Conservation (phyloP, 2,888 invertebrate genomes). For the Cordilura impudica region DNA sequence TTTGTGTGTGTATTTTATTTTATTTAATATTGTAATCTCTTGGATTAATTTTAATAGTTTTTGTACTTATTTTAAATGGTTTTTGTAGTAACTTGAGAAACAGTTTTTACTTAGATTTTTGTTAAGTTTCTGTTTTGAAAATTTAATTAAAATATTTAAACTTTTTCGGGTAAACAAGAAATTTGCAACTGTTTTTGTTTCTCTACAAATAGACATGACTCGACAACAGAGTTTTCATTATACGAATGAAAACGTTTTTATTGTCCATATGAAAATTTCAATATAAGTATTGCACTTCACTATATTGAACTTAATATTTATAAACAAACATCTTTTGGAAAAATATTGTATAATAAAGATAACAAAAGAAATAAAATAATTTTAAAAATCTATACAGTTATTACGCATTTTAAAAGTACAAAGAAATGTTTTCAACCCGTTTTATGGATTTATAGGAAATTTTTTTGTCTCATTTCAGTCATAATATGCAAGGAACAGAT, state of each 20-base stretch:
- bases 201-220: neutral
- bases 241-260: neutral
- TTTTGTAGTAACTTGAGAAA: constrained; percentile 45
- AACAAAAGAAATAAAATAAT: no score
- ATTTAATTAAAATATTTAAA: constrained; percentile 58
- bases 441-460: no score
- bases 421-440: no score
- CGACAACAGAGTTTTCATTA: neutral
- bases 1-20: neutral
- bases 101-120: constrained; percentile 14
- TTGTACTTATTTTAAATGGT: constrained; percentile 35
- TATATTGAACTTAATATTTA: no score
- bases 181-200: neutral
- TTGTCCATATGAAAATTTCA: no score
- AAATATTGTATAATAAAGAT: no score
- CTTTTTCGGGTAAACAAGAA: constrained; percentile 9
- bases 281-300: no score
- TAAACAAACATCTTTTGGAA: no score
- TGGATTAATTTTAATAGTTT: constrained; percentile 56
- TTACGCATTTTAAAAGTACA: no score
- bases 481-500: no score
- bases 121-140: constrained; percentile 27
- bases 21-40: constrained; percentile 52
- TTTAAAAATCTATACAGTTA: no score
- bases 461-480: no score